These are phyloP conservation scores for Carapus acus DNA, from an alignment of 2,797 vertebrate genomes.

Conservation along the genomic window DNA sequence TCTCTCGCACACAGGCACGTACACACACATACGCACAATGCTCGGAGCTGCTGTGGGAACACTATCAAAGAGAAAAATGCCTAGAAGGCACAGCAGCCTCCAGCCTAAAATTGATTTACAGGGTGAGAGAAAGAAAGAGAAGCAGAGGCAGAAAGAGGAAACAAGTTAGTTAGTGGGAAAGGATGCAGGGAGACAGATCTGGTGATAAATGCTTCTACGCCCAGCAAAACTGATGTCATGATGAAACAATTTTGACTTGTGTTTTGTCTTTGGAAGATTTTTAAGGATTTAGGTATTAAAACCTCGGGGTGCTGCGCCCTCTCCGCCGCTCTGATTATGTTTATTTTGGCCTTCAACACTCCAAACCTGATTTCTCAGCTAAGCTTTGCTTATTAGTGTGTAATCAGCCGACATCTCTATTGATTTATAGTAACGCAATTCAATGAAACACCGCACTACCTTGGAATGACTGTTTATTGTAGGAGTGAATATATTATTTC, in stretches of 20 bases:
- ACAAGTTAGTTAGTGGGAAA: slow-evolving; percentile 42
- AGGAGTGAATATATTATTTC: no score
- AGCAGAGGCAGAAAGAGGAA: slow-evolving; percentile 32
- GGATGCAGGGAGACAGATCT: slow-evolving; percentile 48
- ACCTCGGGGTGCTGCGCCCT: slow-evolving; percentile 36
- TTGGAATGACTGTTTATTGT: not conserved
- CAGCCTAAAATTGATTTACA: slow-evolving; percentile 72
- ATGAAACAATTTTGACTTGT: slow-evolving; percentile 56
- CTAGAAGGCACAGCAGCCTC: slow-evolving; percentile 68
- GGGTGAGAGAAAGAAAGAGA: slow-evolving; percentile 51
- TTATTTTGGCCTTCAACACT: slow-evolving; percentile 59
- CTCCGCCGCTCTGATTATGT: slow-evolving; percentile 42
- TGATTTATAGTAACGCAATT: slow-evolving; percentile 31
- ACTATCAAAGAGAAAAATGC: slow-evolving; percentile 69
- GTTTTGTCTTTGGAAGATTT: slow-evolving; percentile 48
- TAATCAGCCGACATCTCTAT: slow-evolving; percentile 36
- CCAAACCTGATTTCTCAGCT: slow-evolving; percentile 49
- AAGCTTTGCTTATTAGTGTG: slow-evolving; percentile 35
- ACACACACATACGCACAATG: slow-evolving; percentile 4
- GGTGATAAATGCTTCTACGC: slow-evolving; percentile 41
- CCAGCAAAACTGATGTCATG: slow-evolving; percentile 47
- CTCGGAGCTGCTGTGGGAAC: slow-evolving; percentile 61
- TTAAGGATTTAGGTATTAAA: slow-evolving; percentile 59
- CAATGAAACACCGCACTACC: slow-evolving; percentile 5
- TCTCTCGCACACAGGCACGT: no score